phyloP scores from a whole-genome alignment of 2,888 invertebrate genomes.

The Sarcophaga variegata region DNA sequence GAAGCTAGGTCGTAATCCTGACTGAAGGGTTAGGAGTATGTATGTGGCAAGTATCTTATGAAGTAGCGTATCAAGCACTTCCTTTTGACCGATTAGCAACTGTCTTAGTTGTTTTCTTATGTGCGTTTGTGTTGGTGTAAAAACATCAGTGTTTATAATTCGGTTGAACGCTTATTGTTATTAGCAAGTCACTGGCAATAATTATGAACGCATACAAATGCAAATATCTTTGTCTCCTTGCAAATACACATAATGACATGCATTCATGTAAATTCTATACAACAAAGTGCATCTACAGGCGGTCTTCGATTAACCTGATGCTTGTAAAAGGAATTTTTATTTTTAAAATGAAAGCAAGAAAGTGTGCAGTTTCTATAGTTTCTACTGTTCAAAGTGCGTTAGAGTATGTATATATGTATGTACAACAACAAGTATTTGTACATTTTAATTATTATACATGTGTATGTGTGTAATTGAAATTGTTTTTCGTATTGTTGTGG shows the following conservation, averaged over 20 bases:
- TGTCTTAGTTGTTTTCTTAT: too few species aligned
- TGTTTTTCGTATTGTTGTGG: slow-evolving; percentile 30
- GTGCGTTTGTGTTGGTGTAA: slow-evolving; percentile 9
- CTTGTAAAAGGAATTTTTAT: too few species aligned
- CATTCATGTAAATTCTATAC: not conserved
- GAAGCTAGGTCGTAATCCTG: too few species aligned
- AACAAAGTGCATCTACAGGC: too few species aligned
- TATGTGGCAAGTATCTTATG: too few species aligned
- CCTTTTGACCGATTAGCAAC: too few species aligned
- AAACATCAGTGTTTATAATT: slow-evolving; percentile 48
- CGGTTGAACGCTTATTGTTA: slow-evolving; percentile 57
- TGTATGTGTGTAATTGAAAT: slow-evolving; percentile 33
- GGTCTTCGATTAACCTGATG: too few species aligned
- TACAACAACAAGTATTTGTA: too few species aligned
- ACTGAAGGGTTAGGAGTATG: too few species aligned
- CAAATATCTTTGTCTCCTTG: not conserved
- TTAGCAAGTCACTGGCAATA: slow-evolving; percentile 33
- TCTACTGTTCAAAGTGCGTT: not conserved
- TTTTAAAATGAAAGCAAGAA: too few species aligned
- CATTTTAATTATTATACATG: not conserved
- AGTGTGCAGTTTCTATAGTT: too few species aligned
- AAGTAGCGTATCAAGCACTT: too few species aligned
- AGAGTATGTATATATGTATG: not conserved
- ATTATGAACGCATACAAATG: not conserved
- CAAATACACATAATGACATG: not conserved